phyloP scores from a whole-genome alignment of 2,797 vertebrate genomes.

The Hypotaenidia philippensis region DNA sequence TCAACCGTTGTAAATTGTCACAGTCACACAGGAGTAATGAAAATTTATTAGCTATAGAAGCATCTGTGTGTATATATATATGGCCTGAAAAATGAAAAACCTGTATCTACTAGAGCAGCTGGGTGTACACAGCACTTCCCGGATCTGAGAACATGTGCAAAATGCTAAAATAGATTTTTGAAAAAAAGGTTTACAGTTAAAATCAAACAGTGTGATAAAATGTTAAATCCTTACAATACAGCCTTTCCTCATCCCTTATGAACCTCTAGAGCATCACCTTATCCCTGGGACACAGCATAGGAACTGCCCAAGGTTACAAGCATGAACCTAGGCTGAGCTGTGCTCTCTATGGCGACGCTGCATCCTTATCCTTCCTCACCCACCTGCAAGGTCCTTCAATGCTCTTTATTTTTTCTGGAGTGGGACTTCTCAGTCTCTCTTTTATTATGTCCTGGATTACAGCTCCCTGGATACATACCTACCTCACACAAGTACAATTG shows the following conservation, averaged over 20 bases:
- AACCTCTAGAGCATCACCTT: background rate
- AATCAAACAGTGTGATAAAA: background rate
- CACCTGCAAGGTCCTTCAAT: background rate
- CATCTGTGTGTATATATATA: background rate
- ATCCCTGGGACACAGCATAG: background rate
- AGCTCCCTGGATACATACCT: background rate
- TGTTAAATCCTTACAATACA: background rate
- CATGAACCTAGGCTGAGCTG: background rate
- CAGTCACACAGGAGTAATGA: background rate
- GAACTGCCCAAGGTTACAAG: background rate
- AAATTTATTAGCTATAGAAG: constrained; percentile 11
- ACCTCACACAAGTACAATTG: background rate
- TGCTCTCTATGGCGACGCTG: rapidly evolving
- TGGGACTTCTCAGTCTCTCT: background rate
- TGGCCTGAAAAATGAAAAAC: background rate
- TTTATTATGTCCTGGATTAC: background rate
- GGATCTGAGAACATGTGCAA: background rate
- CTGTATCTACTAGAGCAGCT: background rate
- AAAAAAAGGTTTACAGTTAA: background rate
- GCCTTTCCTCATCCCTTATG: background rate
- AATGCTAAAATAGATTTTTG: background rate
- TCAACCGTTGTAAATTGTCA: background rate
- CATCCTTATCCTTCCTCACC: background rate
- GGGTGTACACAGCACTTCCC: background rate
- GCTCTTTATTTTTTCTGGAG: background rate